These are phyloP conservation scores for Drosophila atroscutellata DNA, from an alignment of 2,888 invertebrate genomes.

Conservation along the genomic window DNA sequence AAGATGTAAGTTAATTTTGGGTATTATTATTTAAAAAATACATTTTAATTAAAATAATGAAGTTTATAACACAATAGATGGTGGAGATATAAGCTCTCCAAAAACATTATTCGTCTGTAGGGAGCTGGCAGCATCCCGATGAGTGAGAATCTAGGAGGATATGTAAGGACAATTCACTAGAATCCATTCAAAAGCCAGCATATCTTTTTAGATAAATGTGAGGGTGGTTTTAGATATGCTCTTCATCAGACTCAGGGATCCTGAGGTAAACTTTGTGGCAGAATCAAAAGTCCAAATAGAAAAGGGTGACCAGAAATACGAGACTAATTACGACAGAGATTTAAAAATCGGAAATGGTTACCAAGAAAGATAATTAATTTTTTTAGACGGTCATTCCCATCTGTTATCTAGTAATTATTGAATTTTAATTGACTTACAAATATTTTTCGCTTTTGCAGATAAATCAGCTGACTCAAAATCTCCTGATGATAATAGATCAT, in stretches of 20 bases:
- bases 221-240: no score
- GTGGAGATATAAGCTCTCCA: background rate
- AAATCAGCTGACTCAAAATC: conserved; percentile 18
- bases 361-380: background rate
- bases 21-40: background rate
- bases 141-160: background rate
- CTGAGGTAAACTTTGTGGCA: no score
- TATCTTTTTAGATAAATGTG: no score
- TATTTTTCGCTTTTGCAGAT: conserved; percentile 9
- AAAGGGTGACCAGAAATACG: background rate
- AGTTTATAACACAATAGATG: background rate
- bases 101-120: background rate
- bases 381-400: background rate
- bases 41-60: background rate
- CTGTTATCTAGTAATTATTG: background rate
- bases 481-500: conserved; percentile 25
- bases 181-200: no score
- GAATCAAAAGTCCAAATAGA: background rate
- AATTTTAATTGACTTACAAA: background rate
- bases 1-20: background rate
- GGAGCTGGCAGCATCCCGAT: background rate
- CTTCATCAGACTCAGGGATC: no score
- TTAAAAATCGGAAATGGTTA: background rate
- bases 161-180: background rate
- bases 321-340: background rate